Evolutionary conservation across 2,888 invertebrate genomes (phyloP).

Genomic region (Dilophus febrilis): DNA sequence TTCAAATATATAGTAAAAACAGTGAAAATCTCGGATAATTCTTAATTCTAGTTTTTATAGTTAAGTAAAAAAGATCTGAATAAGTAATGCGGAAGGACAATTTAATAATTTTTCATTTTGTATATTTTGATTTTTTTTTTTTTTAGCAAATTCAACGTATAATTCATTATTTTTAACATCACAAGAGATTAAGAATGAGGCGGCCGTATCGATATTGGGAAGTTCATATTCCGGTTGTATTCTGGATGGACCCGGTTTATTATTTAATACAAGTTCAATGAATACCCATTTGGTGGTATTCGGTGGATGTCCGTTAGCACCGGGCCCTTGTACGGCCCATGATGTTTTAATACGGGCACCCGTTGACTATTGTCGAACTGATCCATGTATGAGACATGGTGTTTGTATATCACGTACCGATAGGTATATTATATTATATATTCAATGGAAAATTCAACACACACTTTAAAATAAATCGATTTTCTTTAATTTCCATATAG

Average conservation of each 20-base stretch:
- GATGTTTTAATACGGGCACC: slow-evolving; percentile 37
- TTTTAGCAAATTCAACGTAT: slow-evolving; percentile 55
- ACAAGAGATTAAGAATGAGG: slow-evolving; percentile 51
- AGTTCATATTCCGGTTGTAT: slow-evolving; percentile 70
- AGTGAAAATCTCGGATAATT: too few species aligned
- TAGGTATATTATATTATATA: slow-evolving; percentile 26
- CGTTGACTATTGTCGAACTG: slow-evolving; percentile 56
- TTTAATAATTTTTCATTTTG: neutral
- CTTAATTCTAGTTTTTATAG: too few species aligned
- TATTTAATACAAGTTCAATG: slow-evolving; percentile 48
- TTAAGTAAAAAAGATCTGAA: too few species aligned
- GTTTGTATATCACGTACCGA: slow-evolving; percentile 60
- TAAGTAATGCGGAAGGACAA: too few species aligned
- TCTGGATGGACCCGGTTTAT: slow-evolving; percentile 70
- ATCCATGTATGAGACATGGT: slow-evolving; percentile 71
- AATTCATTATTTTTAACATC: slow-evolving; percentile 56
- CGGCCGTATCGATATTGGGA: slow-evolving; percentile 59
- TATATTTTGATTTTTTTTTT: slow-evolving; percentile 4
- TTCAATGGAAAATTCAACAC: too few species aligned
- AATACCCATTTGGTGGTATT: slow-evolving; percentile 52
- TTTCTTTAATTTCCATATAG: slow-evolving; percentile 21
- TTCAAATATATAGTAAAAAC: too few species aligned
- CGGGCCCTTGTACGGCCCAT: slow-evolving; percentile 43
- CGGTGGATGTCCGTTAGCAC: slow-evolving; percentile 57
- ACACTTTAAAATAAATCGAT: too few species aligned